Evolutionary conservation across 2,888 invertebrate species (phyloP).

Genomic region (Tiphia femorata): DNA sequence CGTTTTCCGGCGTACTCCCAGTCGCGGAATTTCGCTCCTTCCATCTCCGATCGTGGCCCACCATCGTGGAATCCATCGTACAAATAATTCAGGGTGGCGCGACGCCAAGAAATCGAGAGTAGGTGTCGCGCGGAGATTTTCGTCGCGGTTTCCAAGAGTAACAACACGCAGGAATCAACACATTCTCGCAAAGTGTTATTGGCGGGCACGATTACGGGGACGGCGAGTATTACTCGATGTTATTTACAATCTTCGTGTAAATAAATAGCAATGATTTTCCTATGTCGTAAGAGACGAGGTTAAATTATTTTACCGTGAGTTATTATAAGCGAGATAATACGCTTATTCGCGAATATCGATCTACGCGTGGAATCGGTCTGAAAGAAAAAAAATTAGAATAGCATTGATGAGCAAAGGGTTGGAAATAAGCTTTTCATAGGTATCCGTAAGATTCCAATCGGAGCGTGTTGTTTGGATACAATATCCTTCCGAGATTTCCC

Average conservation of each 20-base stretch:
- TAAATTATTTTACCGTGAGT: not conserved
- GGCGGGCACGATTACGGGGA: too few relatives aligned
- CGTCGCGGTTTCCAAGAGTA: not conserved
- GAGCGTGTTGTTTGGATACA: conserved; percentile 18
- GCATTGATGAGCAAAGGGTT: too few relatives aligned
- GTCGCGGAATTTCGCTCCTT: not conserved
- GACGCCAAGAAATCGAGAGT: conserved; percentile 27
- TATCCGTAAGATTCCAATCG: too few relatives aligned
- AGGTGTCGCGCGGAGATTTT: conserved; percentile 8
- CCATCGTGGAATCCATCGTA: not conserved
- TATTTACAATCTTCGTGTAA: too few relatives aligned
- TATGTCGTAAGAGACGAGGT: not conserved
- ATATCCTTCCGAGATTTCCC: conserved; percentile 16
- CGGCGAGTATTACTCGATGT: too few relatives aligned
- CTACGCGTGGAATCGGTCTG: not conserved
- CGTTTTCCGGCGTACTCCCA: conserved; percentile 16
- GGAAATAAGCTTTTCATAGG: too few relatives aligned
- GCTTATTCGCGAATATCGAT: too few relatives aligned
- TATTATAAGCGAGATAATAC: not conserved
- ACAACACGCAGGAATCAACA: too few relatives aligned
- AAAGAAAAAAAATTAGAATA: not conserved
- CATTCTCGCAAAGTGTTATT: too few relatives aligned
- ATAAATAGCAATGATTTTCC: too few relatives aligned
- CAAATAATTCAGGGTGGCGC: too few relatives aligned
- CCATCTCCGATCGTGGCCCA: not conserved